A percentile compares a stretch with the other conserved stretches of the same genome.
Evolutionary conservation across 2,888 invertebrate genomes (phyloP).

Genomic region (Diarsia dahlii): DNA sequence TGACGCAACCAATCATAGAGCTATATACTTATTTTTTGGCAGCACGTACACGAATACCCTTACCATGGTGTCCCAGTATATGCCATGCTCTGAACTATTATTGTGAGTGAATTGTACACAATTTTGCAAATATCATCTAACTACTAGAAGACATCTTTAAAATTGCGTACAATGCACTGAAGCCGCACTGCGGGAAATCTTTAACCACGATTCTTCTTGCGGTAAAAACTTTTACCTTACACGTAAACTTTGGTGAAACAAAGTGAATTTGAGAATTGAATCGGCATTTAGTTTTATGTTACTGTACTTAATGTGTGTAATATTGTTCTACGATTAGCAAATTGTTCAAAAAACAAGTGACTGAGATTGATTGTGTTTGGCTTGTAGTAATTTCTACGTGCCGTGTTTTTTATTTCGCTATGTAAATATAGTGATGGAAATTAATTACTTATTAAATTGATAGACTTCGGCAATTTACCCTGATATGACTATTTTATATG

Average conservation of each 20-base stretch:
- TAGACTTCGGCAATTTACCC: background rate
- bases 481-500: background rate
- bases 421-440: background rate
- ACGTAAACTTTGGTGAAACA: constrained; percentile 29
- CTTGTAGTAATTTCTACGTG: background rate
- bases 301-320: background rate
- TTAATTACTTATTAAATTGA: background rate
- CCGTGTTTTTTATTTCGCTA: background rate
- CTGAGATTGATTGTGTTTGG: constrained; percentile 19
- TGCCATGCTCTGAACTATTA: background rate
- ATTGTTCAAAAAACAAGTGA: constrained; percentile 16
- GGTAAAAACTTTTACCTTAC: constrained; percentile 27
- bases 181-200: constrained; percentile 1
- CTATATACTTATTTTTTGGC: background rate
- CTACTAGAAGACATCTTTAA: constrained; percentile 13
- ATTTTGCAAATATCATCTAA: constrained; percentile 15
- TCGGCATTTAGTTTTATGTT: constrained; percentile 24
- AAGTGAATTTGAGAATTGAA: constrained; percentile 34
- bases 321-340: constrained; percentile 10
- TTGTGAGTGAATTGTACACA: background rate
- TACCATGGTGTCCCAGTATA: constrained; percentile 10
- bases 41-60: background rate
- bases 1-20: background rate
- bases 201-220: constrained; percentile 12
- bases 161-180: constrained; percentile 24